A percentile compares a stretch with the other conserved stretches of the same genome.
Evolutionary conservation across 2,797 vertebrate species (phyloP).

Genomic region (Amblyopsis hoosieri): DNA sequence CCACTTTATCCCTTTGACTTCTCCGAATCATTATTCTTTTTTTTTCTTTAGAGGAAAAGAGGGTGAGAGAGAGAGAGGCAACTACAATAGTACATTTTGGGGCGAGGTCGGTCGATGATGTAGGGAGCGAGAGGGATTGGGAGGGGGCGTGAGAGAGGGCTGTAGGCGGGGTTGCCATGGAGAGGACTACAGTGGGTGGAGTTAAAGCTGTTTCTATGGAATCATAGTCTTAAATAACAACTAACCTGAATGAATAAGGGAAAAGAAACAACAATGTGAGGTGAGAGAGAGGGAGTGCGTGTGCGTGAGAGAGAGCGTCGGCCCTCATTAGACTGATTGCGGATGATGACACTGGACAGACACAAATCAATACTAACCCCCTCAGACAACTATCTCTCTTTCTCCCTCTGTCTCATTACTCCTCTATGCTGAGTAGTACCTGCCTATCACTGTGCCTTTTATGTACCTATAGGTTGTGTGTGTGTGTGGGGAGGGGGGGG

Average conservation of each 20-base stretch:
- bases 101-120: neutral
- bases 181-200: conserved; percentile 6
- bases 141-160: neutral
- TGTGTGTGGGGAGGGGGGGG: neutral
- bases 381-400: conserved; percentile 42
- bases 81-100: neutral
- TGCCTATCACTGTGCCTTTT: conserved; percentile 37
- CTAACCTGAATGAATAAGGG: conserved; percentile 18
- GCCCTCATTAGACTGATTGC: conserved; percentile 24
- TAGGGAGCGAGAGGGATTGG: neutral
- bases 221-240: conserved; percentile 11
- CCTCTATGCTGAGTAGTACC: conserved; percentile 25
- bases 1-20: neutral
- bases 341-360: conserved; percentile 61
- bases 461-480: conserved; percentile 15
- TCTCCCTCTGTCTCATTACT: conserved; percentile 47
- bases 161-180: neutral
- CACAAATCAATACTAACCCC: conserved; percentile 57
- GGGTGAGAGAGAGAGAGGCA: neutral
- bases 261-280: neutral
- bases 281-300: neutral
- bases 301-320: conserved; percentile 2
- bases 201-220: conserved; percentile 18
- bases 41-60: neutral
- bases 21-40: neutral